Evolutionary conservation across 2,888 invertebrate species (phyloP).

Genomic region (Drosophila neoperkinsi): DNA sequence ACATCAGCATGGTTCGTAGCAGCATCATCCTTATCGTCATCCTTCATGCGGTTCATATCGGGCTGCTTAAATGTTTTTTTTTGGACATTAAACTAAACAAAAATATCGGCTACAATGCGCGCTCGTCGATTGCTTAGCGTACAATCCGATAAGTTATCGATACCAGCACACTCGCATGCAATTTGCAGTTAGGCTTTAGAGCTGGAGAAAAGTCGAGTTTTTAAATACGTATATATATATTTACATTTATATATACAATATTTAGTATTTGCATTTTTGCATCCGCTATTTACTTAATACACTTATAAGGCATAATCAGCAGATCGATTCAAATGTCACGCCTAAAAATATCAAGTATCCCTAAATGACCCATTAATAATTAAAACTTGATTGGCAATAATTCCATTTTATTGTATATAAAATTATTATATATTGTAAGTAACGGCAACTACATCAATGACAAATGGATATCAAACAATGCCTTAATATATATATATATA

Average conservation of each 20-base stretch:
- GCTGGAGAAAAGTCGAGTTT: not conserved
- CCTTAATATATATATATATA: not conserved
- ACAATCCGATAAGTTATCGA: slow-evolving; percentile 49
- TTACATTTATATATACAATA: not conserved
- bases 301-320: not conserved
- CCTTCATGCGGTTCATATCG: slow-evolving; percentile 56
- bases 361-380: not conserved
- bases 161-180: slow-evolving; percentile 4
- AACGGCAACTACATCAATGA: not conserved
- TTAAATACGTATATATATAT: not conserved
- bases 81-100: slow-evolving; percentile 14
- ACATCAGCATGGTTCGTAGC: slow-evolving; percentile 7
- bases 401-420: not conserved
- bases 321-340: not conserved
- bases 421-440: not conserved
- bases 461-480: not conserved
- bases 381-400: not conserved
- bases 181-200: not conserved
- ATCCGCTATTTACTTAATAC: not conserved
- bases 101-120: slow-evolving; percentile 39
- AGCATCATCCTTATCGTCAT: slow-evolving; percentile 48
- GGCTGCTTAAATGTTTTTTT: not conserved
- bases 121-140: slow-evolving; percentile 53
- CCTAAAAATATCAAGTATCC: not conserved
- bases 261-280: not conserved